Conservation (phyloP, 2,797 vertebrate species). For the Poeciliopsis presidionis region DNA sequence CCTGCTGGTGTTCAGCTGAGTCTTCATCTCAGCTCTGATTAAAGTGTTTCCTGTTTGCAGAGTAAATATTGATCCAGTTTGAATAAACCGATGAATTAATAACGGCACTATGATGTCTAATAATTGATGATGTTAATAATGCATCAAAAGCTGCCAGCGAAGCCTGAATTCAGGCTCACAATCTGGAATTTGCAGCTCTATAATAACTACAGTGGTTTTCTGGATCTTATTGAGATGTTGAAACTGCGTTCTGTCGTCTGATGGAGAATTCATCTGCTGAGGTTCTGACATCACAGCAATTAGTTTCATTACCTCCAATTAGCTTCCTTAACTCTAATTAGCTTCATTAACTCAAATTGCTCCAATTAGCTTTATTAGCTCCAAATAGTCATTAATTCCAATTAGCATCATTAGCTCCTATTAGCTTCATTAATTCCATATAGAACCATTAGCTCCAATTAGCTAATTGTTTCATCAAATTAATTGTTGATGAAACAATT, state of each 20-base stretch:
- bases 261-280: not conserved
- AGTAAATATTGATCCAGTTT: conserved; percentile 36
- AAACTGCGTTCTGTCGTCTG: not conserved
- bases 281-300: conserved; percentile 65
- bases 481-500: too few species aligned
- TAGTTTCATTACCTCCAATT: conserved; percentile 36
- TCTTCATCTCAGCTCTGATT: conserved; percentile 14
- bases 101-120: conserved; percentile 27
- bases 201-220: too few species aligned
- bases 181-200: not conserved
- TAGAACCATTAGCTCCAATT: too few species aligned
- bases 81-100: conserved; percentile 44
- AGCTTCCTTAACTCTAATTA: too few species aligned
- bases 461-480: too few species aligned
- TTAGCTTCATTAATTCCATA: too few species aligned
- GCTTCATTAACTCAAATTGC: too few species aligned
- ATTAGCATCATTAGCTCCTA: conserved; percentile 53
- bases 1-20: not conserved
- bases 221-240: not conserved
- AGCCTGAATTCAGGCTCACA: not conserved
- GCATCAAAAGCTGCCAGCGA: conserved; percentile 36
- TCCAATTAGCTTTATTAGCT: too few species aligned
- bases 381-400: too few species aligned
- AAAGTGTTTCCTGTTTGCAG: conserved; percentile 25
- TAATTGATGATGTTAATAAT: conserved; percentile 54